These are phyloP conservation scores for Candidula unifasciata DNA, from an alignment of 2,888 invertebrate genomes.

Conservation along the genomic window DNA sequence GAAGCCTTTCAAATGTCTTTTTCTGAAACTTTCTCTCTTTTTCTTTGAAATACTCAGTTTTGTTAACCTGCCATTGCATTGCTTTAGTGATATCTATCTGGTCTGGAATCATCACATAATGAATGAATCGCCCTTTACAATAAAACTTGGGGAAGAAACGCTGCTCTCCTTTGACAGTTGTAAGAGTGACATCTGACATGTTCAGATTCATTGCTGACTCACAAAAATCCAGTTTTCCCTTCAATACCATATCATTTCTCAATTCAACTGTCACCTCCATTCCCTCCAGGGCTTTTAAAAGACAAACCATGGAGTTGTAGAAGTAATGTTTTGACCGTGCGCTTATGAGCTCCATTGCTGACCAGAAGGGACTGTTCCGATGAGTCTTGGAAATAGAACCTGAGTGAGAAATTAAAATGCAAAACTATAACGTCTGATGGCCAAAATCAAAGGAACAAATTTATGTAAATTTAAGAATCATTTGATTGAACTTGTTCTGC, in stretches of 20 bases:
- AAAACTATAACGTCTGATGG: no score
- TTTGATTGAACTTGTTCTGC: no score
- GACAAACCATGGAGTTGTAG: conserved; percentile 64
- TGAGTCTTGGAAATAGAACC: no score
- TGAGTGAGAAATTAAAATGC: no score
- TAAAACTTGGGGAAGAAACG: conserved; percentile 63
- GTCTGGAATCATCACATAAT: conserved; percentile 74
- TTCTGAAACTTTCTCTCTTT: conserved; percentile 27
- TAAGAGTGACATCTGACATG: conserved; percentile 64
- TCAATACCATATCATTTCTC: conserved; percentile 63
- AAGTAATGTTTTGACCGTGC: conserved; percentile 40
- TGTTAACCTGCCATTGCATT: conserved; percentile 57
- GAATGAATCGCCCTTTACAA: conserved; percentile 69
- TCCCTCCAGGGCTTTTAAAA: conserved; percentile 69
- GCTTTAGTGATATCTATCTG: conserved; percentile 68
- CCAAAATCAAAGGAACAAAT: no score
- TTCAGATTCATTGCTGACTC: conserved; percentile 68
- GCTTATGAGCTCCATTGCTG: background rate
- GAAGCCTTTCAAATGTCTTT: conserved; percentile 21
- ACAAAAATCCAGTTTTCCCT: conserved; percentile 63
- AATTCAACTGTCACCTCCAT: conserved; percentile 66
- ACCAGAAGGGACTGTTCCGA: background rate
- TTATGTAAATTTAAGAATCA: no score
- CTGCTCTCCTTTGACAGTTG: conserved; percentile 49
- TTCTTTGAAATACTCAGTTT: conserved; percentile 19